These are phyloP conservation scores for Orgyia antiqua DNA, from an alignment of 2,888 invertebrate genomes.

Conservation along the genomic window DNA sequence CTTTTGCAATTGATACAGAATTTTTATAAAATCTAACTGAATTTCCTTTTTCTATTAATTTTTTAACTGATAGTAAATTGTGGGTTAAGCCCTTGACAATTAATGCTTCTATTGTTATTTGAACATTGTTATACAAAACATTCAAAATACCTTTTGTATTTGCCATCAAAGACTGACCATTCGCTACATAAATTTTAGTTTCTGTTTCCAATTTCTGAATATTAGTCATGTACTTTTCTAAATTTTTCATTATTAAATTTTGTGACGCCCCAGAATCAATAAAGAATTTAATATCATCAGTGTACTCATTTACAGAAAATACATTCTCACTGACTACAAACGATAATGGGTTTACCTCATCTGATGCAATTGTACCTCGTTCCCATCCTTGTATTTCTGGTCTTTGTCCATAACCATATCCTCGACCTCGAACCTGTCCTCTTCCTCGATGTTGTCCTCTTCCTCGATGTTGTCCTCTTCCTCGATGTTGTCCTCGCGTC, in stretches of 20 bases:
- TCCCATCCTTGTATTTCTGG: too few species aligned
- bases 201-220: conserved; percentile 1
- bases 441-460: too few species aligned
- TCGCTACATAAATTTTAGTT: conserved; percentile 4
- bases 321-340: too few species aligned
- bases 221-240: conserved; percentile 2
- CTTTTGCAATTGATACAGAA: not conserved
- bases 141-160: conserved; percentile 2
- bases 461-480: too few species aligned
- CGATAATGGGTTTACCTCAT: too few species aligned
- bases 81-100: conserved; percentile 2
- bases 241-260: not conserved
- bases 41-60: conserved; percentile 2
- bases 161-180: not conserved
- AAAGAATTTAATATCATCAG: too few species aligned
- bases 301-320: too few species aligned
- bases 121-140: not conserved
- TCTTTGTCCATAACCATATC: too few species aligned
- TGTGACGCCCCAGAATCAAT: conserved; percentile 2
- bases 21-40: not conserved
- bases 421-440: too few species aligned
- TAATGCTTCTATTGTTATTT: conserved; percentile 1
- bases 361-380: too few species aligned
- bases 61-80: conserved; percentile 5
- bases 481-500: not conserved